Conservation (phyloP, 2,113 vertebrate species). For the Dasyornis broadbenti region DNA sequence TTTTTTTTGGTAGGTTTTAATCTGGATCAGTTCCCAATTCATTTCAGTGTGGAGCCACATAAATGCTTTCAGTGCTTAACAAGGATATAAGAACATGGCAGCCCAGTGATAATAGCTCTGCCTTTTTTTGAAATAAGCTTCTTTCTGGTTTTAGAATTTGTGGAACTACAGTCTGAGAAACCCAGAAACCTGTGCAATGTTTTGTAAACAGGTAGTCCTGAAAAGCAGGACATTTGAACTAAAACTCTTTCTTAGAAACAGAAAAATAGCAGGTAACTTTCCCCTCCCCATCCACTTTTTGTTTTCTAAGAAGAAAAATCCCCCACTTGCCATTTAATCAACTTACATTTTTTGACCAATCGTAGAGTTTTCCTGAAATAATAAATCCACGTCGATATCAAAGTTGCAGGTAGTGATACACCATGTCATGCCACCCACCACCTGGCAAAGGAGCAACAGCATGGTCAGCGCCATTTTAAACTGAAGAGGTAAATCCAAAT, state of each 20-base stretch:
- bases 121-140: neutral
- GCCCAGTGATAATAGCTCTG: neutral
- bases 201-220: neutral
- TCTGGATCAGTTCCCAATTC: neutral
- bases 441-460: constrained; percentile 71
- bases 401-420: constrained; percentile 97
- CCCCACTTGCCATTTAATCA: neutral
- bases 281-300: accelerated
- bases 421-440: constrained; percentile 98
- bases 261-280: neutral
- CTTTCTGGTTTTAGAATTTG: neutral
- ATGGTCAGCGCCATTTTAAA: neutral
- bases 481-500: neutral
- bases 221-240: neutral
- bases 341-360: constrained; percentile 98
- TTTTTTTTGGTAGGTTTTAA: neutral
- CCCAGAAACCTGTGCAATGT: neutral
- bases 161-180: neutral
- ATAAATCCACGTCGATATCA: constrained; percentile 92
- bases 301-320: neutral
- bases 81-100: neutral
- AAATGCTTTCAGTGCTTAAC: neutral
- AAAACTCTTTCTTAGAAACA: neutral
- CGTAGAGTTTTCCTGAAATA: constrained; percentile 99
- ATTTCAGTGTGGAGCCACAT: neutral